Evolutionary conservation across 2,113 vertebrate genomes (phyloP).

Genomic region (rabbit (Oryctolagus cuniculus)): mOryCun1.1 NC_091442.1:16686001-16686500

Average conservation of each 20-base stretch:
- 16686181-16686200: neutral
- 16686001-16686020: neutral
- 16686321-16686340: constrained; percentile 11
- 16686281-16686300: neutral
- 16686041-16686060: neutral
- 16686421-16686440: neutral
- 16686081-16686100: neutral
- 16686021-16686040: neutral
- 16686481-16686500: neutral
- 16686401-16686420: neutral
- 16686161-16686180: neutral
- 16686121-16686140: neutral
- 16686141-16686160: neutral
- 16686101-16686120: neutral
- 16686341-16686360: neutral
- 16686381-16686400: neutral
- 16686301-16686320: neutral
- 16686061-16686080: neutral
- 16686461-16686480: neutral
- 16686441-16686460: neutral
- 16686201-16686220: neutral
- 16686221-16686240: neutral
- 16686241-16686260: neutral
- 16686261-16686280: neutral
- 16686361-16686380: neutral